A percentile compares a stretch with the other conserved stretches of the same genome.
These are phyloP conservation scores for Corythoichthys haematopterus DNA, from an alignment of 2,113 vertebrate genomes.

Conservation along the genomic window DNA sequence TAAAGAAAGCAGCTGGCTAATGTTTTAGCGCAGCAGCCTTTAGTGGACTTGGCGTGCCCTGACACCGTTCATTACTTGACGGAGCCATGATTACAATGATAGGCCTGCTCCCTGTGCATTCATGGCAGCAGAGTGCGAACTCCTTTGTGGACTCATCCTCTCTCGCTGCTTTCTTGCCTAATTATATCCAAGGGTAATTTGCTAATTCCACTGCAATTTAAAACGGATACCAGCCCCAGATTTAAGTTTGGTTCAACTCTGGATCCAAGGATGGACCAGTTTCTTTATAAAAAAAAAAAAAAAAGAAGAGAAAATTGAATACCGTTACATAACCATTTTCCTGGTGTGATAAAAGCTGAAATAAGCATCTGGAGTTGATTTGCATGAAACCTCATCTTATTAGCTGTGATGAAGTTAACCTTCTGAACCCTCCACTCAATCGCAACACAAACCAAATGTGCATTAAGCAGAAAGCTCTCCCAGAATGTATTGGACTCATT, in stretches of 20 bases:
- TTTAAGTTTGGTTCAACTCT: slow-evolving; percentile 12
- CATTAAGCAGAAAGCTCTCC: slow-evolving; percentile 48
- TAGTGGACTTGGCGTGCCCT: slow-evolving; percentile 76
- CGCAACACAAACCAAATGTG: slow-evolving; percentile 68
- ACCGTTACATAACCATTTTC: not conserved
- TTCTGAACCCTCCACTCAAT: slow-evolving; percentile 42
- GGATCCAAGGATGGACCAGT: not conserved
- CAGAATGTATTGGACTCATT: slow-evolving; percentile 54
- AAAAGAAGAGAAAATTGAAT: not conserved
- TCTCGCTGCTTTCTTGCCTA: slow-evolving; percentile 23
- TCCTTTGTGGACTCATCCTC: slow-evolving; percentile 34
- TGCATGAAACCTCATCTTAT: slow-evolving; percentile 46
- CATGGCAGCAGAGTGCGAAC: slow-evolving; percentile 61
- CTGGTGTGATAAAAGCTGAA: slow-evolving; percentile 14
- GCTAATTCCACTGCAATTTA: slow-evolving; percentile 23
- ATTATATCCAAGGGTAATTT: slow-evolving; percentile 25
- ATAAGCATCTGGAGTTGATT: slow-evolving; percentile 40
- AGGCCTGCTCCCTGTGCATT: slow-evolving; percentile 63
- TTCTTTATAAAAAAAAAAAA: not conserved
- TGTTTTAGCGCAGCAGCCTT: slow-evolving; percentile 67
- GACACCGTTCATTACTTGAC: slow-evolving; percentile 77
- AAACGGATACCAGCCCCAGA: slow-evolving; percentile 5
- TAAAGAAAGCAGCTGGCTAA: slow-evolving; percentile 76
- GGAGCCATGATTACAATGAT: slow-evolving; percentile 76
- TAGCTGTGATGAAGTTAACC: slow-evolving; percentile 47